Evolutionary conservation across 30 jellyfish, hydroid and myxozoan species (phyloP).

Genomic region (Mastigias papua): DNA sequence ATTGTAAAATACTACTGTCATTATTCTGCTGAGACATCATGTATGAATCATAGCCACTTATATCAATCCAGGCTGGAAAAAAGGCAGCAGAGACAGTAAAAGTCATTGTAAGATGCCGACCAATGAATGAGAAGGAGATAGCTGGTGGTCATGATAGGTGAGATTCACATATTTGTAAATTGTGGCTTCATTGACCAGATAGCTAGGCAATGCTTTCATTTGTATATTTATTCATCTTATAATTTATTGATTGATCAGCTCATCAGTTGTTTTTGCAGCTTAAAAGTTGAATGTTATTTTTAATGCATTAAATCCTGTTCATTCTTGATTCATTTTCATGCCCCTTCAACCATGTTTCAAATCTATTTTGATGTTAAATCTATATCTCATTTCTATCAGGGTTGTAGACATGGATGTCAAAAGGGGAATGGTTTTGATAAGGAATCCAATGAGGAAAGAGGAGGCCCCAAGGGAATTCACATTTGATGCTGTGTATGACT

Average conservation of each 20-base stretch:
- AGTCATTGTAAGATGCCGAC: constrained; percentile 93
- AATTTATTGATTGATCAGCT: too few species aligned
- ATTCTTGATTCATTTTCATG: too few species aligned
- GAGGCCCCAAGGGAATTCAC: constrained; percentile 94
- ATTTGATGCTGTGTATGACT: constrained; percentile 96
- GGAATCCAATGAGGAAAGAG: constrained; percentile 64
- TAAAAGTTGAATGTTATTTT: too few species aligned
- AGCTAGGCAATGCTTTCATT: too few species aligned
- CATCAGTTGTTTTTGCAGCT: too few species aligned
- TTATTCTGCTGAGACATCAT: too few species aligned
- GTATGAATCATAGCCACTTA: background rate
- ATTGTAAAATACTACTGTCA: too few species aligned
- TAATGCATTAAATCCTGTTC: too few species aligned
- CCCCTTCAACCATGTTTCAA: background rate
- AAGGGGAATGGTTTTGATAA: constrained; percentile 77
- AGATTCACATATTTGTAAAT: background rate
- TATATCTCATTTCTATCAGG: constrained; percentile 24
- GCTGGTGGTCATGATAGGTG: constrained; percentile 94
- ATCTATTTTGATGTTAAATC: background rate
- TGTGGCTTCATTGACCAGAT: background rate
- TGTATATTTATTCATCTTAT: too few species aligned
- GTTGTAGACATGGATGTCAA: constrained; percentile 94
- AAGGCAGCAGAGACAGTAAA: constrained; percentile 90
- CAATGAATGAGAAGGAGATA: constrained; percentile 90
- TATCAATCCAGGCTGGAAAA: constrained; percentile 54